Base-by-base conservation (phyloP, 2,797 vertebrate species). In the Lepilemur ruficaudatus region DNA sequence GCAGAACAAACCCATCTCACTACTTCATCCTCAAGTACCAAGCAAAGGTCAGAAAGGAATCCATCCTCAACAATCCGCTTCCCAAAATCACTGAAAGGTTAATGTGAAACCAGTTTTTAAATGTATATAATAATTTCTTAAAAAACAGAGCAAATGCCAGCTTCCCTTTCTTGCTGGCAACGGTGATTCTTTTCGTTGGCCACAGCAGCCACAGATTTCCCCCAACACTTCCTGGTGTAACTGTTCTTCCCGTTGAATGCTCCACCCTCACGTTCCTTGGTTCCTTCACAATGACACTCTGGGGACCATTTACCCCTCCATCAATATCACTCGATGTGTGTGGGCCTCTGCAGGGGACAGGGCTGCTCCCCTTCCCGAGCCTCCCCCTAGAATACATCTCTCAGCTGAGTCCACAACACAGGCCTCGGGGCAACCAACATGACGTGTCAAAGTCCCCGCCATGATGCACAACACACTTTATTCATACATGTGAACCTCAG, bases 191-290 rank as follows among this genome's bases (percentile, higher is more conserved):
- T 10, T 5, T 20, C 50, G 7, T 14, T 55, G 11, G 18, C 13
- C 20, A 57, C 32, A 7, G 30, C 20, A 73, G 76, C 46, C 76
- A 9, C 50, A 6, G n/a, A 55, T 11, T 20, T n/a, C 55, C 12
- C 3, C 15, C 6, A 7, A 35, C 65, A 43, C 25, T 7, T 9
- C 35, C 12, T 3, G 1, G 20, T 12, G 9, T 8, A 28, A 20
- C 0, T 15, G 1, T 46, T 41, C 43, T 38, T 32, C 20, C 10
- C 1, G 4, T 0, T 13, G 70, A 25, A 28, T 14, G 2, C 4
- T 4, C 23, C 6, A 3, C 41, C 50, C 3, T 17, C n/a, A 0
- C 1, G 6, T 3, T 0, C 14, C 18, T 57, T 3, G 8, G 38
- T 0, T 35, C 57, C 4, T 38, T 43, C 67, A 82, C 1, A 4